Evolutionary conservation across 1,140 invertebrate genomes (phyloP), one percentile per base, ranked within the genome.

Genomic region (Aphelenchoides besseyi): DNA sequence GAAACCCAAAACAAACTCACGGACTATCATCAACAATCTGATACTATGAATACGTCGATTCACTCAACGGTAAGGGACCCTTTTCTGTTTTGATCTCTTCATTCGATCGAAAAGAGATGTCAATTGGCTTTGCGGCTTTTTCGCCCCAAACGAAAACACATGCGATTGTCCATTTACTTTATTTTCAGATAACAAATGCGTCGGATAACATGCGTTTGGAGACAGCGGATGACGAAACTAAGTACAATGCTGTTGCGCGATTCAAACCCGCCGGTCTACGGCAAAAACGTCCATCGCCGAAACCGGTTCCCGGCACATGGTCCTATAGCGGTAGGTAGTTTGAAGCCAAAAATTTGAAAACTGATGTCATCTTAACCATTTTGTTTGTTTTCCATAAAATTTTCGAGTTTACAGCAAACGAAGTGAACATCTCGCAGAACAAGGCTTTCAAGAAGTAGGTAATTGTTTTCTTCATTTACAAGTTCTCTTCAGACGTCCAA

Each of bases 221-320:
- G n/a, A 32, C 30, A 16, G 16, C 26, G 32, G 59, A 68, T 28
- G 76, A 77, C 41, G 76, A 77, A 35, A 69, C 53, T 28, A 78
- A 77, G 33, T 77, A 79, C 57, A 77, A 77, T 69, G 75, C 76
- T 0, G 64, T 77, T 29, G 64, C 74, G 18, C 36, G 26, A 26
- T 74, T 77, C 54, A 48, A 69, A 0, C 41, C 73, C 18, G 35
- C 73, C 9, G 12, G 72, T 32, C 36, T 55, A 33, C 32, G 70
- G 12, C 30, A 30, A 26, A 73, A 66, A 57, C 18, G 12, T 73
- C 30, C 8, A 16, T 35, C 59, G 48, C 18, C 35, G 37, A 33
- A 33, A 23, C 74, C 74, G 26, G 73, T 77, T 33, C 74, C 73
- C 18, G 73, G 73, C 2, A 48, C 73, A 3, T 74, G 73, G 73